These are phyloP conservation scores for Choristoneura fumiferana DNA, from an alignment of 1,140 invertebrate species.

Conservation along the genomic window DNA sequence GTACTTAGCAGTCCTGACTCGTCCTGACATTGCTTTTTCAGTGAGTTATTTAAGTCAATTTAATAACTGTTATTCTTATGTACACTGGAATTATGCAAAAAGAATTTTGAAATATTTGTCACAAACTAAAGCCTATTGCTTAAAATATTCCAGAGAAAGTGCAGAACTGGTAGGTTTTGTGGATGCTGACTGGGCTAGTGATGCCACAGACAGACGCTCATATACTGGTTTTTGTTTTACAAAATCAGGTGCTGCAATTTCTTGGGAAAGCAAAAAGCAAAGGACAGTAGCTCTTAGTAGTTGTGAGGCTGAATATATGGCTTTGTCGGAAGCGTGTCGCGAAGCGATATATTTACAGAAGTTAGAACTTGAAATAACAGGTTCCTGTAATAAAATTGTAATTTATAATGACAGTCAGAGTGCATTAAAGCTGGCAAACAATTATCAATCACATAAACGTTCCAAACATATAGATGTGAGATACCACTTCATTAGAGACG, in stretches of 20 bases:
- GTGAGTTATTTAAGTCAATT: conserved; percentile 61
- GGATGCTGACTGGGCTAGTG: conserved; percentile 55
- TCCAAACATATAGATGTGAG: too few relatives aligned
- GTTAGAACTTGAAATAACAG: too few relatives aligned
- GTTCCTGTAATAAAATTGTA: too few relatives aligned
- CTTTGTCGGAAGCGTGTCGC: conserved; percentile 28
- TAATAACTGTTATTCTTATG: conserved; percentile 37
- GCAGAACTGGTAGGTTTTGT: conserved; percentile 27
- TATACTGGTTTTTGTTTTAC: too few relatives aligned
- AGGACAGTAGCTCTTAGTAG: conserved; percentile 44
- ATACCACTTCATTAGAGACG: conserved; percentile 48
- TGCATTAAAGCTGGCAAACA: conserved; percentile 50
- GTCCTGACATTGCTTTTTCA: conserved; percentile 66
- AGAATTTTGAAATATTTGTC: conserved; percentile 56
- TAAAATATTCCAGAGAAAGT: conserved; percentile 30
- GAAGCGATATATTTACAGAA: too few relatives aligned
- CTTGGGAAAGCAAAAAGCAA: conserved; percentile 55
- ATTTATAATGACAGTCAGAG: too few relatives aligned
- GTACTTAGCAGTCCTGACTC: conserved; percentile 52
- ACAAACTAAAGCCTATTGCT: conserved; percentile 30
- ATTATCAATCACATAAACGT: conserved; percentile 44
- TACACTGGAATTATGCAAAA: conserved; percentile 54
- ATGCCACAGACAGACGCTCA: conserved; percentile 43
- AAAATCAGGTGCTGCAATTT: conserved; percentile 35
- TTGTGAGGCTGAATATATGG: conserved; percentile 55